Conservation (phyloP, 2,888 invertebrate species). For the Euphydryas editha region DNA sequence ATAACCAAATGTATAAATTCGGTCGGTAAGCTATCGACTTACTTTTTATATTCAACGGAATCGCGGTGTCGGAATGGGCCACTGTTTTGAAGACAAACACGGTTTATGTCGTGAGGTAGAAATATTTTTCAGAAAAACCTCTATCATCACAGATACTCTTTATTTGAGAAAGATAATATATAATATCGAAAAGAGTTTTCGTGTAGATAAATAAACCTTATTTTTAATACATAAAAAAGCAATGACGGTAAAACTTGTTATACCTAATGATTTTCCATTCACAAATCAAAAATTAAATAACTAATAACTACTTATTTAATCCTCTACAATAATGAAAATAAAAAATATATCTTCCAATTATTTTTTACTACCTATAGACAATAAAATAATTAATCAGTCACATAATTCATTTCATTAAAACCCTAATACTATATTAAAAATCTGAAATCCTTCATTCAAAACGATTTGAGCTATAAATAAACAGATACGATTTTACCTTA, state of each 20-base stretch:
- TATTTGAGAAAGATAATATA: slow-evolving; percentile 28
- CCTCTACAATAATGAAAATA: background rate
- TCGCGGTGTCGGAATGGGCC: slow-evolving; percentile 73
- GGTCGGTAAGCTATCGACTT: slow-evolving; percentile 82
- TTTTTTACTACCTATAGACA: background rate
- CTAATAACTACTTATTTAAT: background rate
- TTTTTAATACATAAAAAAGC: background rate
- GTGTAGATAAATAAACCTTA: background rate
- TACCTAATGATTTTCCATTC: too few species aligned
- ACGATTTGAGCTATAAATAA: background rate
- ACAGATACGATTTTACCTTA: background rate
- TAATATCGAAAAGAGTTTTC: slow-evolving; percentile 20
- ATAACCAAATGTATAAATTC: slow-evolving; percentile 83
- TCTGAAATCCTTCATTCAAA: background rate
- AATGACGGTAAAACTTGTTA: background rate
- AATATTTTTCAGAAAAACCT: slow-evolving; percentile 43
- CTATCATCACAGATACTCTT: slow-evolving; percentile 40
- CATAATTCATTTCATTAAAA: background rate
- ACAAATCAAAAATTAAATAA: background rate
- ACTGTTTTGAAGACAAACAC: slow-evolving; percentile 80
- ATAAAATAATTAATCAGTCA: background rate
- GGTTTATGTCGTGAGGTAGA: slow-evolving; percentile 51
- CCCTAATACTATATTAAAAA: background rate
- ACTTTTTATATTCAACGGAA: slow-evolving; percentile 81
- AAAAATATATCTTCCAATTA: background rate